Evolutionary conservation across 2,797 vertebrate species (phyloP), one percentile per base, ranked within the genome.

Genomic region (Crocodylus rhombifer): DNA sequence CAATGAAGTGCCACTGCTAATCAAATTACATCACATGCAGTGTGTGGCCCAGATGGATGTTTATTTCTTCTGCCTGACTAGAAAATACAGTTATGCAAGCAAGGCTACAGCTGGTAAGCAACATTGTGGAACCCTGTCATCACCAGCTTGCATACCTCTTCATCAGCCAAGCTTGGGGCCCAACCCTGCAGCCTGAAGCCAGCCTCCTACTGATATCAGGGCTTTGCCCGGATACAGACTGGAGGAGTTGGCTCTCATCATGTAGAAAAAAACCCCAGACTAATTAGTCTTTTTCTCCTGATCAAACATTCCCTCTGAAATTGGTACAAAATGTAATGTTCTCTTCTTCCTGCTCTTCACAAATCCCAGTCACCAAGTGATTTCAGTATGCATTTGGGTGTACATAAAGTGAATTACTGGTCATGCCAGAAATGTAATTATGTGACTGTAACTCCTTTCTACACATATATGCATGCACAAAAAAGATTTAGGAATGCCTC

Each of bases 1-100:
- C 60, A 85, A 69, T 86, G 88, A 82, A 12, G 26, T 28, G 85
- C 64, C 60, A 67, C 64, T 78, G 36, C 65, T 60, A 51, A 51
- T 71, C 62, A 14, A 33, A 86, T 87, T 87, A 93, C 83, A 60
- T 14, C 33, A 83, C 82, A 69, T 95, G 82, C 64, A 87, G 73
- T 76, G 74, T 91, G 87, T 91, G 51, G 77, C 21, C 80, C 4
- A 26, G 23, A 3, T 14, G 15, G 56, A 79, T 51, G 74, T n/a
- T 84, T 81, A 79, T n/a, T 11, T 61, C n/a, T 84, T 7, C 57
- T 76, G 56, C 2, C 26, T 71, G 14, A 20, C n/a, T 8, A 82
- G 73, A 74, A 84, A 77, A 13, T 61, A 92, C 60, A 87, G 64
- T n/a, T 82, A 82, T 17, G 26, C 0, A 1, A 67, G 55, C 28